These are phyloP conservation scores for Dryomyza anilis DNA, from an alignment of 2,888 invertebrate genomes.

Conservation along the genomic window DNA sequence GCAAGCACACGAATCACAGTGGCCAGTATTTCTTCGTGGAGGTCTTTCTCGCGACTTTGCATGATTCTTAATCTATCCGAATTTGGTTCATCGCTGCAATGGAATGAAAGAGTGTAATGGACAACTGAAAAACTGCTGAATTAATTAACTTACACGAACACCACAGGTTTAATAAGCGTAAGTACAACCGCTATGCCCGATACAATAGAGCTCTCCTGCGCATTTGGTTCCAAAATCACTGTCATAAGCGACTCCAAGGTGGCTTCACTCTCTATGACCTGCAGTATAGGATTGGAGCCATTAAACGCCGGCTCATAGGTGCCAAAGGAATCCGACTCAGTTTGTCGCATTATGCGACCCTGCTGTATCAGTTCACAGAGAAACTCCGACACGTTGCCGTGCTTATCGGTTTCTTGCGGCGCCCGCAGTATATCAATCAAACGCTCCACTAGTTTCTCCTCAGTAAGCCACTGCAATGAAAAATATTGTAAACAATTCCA, in stretches of 20 bases:
- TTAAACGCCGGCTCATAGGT: slow-evolving; percentile 57
- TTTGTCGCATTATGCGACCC: slow-evolving; percentile 65
- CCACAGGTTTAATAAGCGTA: slow-evolving; percentile 66
- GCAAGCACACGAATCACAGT: slow-evolving; percentile 70
- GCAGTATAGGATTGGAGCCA: slow-evolving; percentile 71
- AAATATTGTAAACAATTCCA: background rate
- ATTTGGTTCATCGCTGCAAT: slow-evolving; percentile 57
- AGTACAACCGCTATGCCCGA: slow-evolving; percentile 82
- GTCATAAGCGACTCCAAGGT: slow-evolving; percentile 73
- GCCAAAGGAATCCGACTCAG: slow-evolving; percentile 66
- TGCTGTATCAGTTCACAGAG: slow-evolving; percentile 82
- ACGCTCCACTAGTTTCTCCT: slow-evolving; percentile 83
- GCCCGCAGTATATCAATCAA: slow-evolving; percentile 71
- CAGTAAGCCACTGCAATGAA: slow-evolving; percentile 83
- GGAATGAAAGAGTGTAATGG: background rate
- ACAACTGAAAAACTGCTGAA: background rate
- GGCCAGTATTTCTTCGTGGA: slow-evolving; percentile 67
- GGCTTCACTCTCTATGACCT: slow-evolving; percentile 71
- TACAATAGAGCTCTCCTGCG: slow-evolving; percentile 74
- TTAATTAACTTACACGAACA: slow-evolving; percentile 49
- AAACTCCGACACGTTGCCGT: slow-evolving; percentile 86
- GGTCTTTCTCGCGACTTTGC: slow-evolving; percentile 64
- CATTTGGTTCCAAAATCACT: slow-evolving; percentile 73
- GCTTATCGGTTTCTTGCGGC: slow-evolving; percentile 74
- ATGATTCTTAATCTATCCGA: slow-evolving; percentile 52